A percentile compares a stretch with the other conserved stretches of the same genome.
phyloP scores from a whole-genome alignment of 2,888 invertebrate genomes.

The Athalia cordata region DNA sequence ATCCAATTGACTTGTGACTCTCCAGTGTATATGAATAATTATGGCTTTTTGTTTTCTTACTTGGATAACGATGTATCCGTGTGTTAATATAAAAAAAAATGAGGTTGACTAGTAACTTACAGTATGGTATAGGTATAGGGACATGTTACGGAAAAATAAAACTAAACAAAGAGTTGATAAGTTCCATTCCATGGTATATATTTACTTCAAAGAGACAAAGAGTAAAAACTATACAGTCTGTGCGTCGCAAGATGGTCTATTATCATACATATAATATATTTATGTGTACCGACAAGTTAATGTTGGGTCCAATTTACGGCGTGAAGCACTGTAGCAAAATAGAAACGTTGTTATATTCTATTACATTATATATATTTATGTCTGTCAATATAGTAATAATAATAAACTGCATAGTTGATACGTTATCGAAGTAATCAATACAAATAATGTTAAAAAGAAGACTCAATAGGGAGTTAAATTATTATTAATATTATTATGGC shows the following conservation, averaged over 20 bases:
- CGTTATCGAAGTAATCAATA: constrained; percentile 54
- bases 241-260: constrained; percentile 36
- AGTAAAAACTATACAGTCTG: constrained; percentile 32
- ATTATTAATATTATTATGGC: constrained; percentile 44
- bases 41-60: constrained; percentile 12
- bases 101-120: constrained; percentile 16
- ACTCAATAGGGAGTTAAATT: constrained; percentile 57
- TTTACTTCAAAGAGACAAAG: constrained; percentile 4
- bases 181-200: constrained; percentile 46
- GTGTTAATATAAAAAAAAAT: constrained; percentile 23
- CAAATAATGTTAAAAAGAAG: constrained; percentile 64
- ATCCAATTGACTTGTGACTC: constrained; percentile 11
- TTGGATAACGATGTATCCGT: constrained; percentile 23
- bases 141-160: constrained; percentile 12
- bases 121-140: constrained; percentile 9
- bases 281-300: constrained; percentile 2
- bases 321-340: constrained; percentile 28
- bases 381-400: constrained; percentile 61
- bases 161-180: neutral
- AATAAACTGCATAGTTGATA: constrained; percentile 60
- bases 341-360: constrained; percentile 52
- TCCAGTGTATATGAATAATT: constrained; percentile 23
- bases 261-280: constrained; percentile 5
- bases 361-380: constrained; percentile 54
- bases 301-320: constrained; percentile 39